A percentile compares a stretch with the other conserved stretches of the same genome.
phyloP scores from a whole-genome alignment of 2,888 invertebrate genomes.

The Noctua fimbriata region DNA sequence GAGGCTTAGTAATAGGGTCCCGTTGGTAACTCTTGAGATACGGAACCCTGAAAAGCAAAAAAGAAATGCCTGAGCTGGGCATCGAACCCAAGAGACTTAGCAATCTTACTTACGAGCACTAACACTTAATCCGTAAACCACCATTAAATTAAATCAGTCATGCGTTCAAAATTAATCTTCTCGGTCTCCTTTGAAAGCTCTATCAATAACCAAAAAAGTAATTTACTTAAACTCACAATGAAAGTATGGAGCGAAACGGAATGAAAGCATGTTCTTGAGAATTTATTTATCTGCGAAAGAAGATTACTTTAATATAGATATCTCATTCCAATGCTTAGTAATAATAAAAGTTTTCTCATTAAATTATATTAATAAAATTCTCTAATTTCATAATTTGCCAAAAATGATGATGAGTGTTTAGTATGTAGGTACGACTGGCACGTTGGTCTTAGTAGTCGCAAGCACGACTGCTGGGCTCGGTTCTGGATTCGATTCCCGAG shows the following conservation, averaged over 20 bases:
- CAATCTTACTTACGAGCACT: not conserved
- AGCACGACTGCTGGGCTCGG: too few species aligned
- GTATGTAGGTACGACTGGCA: too few species aligned
- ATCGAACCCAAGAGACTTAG: not conserved
- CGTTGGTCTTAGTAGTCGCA: too few species aligned
- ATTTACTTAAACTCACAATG: constrained; percentile 33
- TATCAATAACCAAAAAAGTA: constrained; percentile 43
- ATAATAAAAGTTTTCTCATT: not conserved
- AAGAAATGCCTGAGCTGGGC: too few species aligned
- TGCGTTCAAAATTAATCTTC: constrained; percentile 40
- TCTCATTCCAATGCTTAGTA: constrained; percentile 1
- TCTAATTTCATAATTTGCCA: not conserved
- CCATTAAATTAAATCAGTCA: constrained; percentile 27
- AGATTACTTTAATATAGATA: constrained; percentile 18
- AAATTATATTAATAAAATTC: not conserved
- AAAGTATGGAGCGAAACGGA: constrained; percentile 19
- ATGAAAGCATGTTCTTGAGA: constrained; percentile 11
- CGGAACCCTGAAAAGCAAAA: not conserved
- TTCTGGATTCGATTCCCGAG: too few species aligned
- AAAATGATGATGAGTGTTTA: not conserved
- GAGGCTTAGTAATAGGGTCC: too few species aligned
- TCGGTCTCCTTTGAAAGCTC: constrained; percentile 1
- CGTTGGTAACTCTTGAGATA: too few species aligned
- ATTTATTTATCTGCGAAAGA: constrained; percentile 15
- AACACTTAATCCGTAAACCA: not conserved